These are phyloP conservation scores for Mus caroli DNA, from an alignment of 2,797 vertebrate species.

Conservation along the genomic window DNA sequence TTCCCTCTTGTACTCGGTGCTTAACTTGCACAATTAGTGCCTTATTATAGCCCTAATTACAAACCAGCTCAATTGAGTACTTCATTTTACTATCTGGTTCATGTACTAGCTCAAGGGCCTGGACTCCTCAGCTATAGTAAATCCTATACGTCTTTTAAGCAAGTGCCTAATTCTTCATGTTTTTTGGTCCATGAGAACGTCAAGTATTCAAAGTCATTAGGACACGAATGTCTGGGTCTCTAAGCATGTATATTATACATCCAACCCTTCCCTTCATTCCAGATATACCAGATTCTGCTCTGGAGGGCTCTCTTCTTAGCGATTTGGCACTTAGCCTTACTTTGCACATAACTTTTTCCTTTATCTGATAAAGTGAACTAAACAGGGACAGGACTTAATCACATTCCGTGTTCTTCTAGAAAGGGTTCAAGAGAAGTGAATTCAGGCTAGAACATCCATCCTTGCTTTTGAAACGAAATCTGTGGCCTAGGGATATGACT, in stretches of 20 bases:
- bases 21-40: slow-evolving; percentile 71
- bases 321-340: neutral
- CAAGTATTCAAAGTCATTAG: neutral
- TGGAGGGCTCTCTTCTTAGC: neutral
- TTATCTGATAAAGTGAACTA: neutral
- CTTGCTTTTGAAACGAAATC: slow-evolving; percentile 48
- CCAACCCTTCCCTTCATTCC: neutral
- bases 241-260: neutral
- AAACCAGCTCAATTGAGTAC: slow-evolving; percentile 18
- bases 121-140: slow-evolving; percentile 4
- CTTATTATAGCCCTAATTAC: slow-evolving; percentile 72
- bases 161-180: neutral
- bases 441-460: neutral
- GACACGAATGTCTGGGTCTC: neutral
- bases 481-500: neutral
- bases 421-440: neutral
- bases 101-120: slow-evolving; percentile 30
- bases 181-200: neutral
- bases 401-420: neutral
- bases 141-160: slow-evolving; percentile 13
- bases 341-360: neutral
- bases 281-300: neutral
- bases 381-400: neutral
- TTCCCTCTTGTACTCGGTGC: neutral
- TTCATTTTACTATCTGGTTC: slow-evolving; percentile 73